These are phyloP conservation scores for Spialia ferax DNA, from an alignment of 2,888 invertebrate genomes.

Conservation along the genomic window DNA sequence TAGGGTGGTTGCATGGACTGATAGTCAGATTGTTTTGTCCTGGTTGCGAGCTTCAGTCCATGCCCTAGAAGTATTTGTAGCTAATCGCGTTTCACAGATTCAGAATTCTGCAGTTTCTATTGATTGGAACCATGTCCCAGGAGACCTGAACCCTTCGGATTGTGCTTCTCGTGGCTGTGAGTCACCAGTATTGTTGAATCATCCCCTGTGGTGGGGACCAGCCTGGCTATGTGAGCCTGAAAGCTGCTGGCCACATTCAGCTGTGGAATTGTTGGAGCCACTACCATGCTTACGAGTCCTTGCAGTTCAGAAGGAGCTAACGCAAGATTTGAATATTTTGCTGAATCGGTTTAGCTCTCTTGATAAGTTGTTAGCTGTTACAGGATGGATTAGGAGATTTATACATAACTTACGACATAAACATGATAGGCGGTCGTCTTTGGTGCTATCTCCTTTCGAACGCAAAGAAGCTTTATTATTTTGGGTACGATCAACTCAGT, in stretches of 20 bases:
- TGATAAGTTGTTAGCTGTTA: conserved; percentile 4
- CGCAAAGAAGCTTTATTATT: neutral
- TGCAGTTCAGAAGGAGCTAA: neutral
- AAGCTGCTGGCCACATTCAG: neutral
- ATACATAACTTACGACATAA: neutral
- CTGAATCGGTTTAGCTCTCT: conserved; percentile 1
- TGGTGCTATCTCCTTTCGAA: neutral
- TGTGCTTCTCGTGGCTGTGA: conserved; percentile 2
- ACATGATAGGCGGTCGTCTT: conserved; percentile 3
- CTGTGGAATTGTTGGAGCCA: neutral
- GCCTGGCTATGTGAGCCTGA: conserved; percentile 11
- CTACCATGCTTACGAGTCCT: neutral
- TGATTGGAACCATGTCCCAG: neutral
- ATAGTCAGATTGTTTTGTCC: conserved; percentile 10
- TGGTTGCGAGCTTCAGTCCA: conserved; percentile 13
- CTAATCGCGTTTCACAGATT: neutral
- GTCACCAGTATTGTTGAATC: neutral
- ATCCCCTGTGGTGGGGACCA: conserved; percentile 11
- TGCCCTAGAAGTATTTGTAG: neutral
- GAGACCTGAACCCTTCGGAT: neutral
- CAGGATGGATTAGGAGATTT: conserved; percentile 9
- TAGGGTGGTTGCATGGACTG: conserved; percentile 4
- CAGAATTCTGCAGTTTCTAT: neutral
- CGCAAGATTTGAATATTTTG: neutral
- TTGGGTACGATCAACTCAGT: conserved; percentile 1